phyloP scores from a whole-genome alignment of 2,113 vertebrate genomes.

The Larimichthys crocea region DNA sequence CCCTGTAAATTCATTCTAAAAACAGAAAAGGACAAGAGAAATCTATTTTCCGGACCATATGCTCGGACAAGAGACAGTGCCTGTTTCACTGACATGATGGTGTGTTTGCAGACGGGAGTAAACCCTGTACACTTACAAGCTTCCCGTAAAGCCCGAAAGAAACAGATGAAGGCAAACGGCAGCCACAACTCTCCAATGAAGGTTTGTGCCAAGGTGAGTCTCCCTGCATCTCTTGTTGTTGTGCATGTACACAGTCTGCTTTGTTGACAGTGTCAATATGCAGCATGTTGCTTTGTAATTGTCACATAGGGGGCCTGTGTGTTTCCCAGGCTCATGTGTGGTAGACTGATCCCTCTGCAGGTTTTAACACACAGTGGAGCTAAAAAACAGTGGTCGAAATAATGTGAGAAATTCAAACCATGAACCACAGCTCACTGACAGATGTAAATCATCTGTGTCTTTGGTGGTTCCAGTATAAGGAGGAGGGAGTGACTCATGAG shows the following conservation, averaged over 20 bases:
- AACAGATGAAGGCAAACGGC: conserved; percentile 74
- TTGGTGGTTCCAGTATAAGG: conserved; percentile 73
- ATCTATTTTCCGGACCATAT: not conserved
- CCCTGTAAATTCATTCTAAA: too few species aligned
- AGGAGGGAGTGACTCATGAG: conserved; percentile 85
- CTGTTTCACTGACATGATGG: not conserved
- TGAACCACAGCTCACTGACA: not conserved
- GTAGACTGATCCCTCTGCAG: not conserved
- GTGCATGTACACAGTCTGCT: not conserved
- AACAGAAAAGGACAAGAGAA: too few species aligned
- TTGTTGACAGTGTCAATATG: conserved; percentile 18
- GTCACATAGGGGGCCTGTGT: not conserved
- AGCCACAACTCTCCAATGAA: conserved; percentile 67
- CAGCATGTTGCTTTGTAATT: not conserved
- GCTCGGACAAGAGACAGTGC: not conserved
- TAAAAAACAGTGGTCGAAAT: not conserved
- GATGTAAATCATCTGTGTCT: not conserved
- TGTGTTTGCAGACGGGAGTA: conserved; percentile 87
- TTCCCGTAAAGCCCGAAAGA: conserved; percentile 81
- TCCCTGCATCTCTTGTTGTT: not conserved
- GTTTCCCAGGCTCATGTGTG: not conserved
- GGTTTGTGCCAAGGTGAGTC: conserved; percentile 78
- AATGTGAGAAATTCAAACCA: not conserved
- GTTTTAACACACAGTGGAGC: not conserved
- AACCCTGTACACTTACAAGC: conserved; percentile 86